Conservation (phyloP, 2,113 vertebrate species). For the Taxidea taxus region DNA sequence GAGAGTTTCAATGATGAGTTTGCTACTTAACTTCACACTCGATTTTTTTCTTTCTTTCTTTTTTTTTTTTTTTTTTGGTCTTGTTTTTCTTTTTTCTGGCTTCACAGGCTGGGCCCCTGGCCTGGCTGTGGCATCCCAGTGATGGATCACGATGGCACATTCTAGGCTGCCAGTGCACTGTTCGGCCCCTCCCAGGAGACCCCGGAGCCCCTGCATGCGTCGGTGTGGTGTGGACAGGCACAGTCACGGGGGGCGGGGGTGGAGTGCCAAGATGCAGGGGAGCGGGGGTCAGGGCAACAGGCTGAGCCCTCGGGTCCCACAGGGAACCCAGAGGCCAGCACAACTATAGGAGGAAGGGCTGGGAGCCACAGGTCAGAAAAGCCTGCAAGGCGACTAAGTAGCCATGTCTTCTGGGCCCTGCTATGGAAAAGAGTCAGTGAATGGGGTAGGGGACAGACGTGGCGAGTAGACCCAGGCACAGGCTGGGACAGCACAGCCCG, state of each 20-base stretch:
- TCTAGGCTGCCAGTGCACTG: accelerated
- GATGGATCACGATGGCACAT: background rate
- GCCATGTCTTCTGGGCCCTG: background rate
- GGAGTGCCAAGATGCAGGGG: background rate
- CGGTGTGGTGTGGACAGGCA: accelerated
- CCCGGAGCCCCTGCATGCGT: background rate
- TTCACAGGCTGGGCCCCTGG: background rate
- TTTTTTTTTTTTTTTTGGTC: background rate
- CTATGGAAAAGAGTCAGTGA: background rate
- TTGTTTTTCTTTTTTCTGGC: background rate
- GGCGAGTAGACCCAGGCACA: accelerated
- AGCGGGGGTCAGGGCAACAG: background rate
- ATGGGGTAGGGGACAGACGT: background rate
- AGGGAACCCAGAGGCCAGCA: background rate
- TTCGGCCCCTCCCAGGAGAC: background rate
- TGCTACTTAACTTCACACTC: slow-evolving; percentile 59
- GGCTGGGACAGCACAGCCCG: background rate
- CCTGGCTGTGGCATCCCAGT: background rate
- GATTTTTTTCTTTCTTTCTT: slow-evolving; percentile 13
- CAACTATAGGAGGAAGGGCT: background rate
- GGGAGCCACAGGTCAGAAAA: background rate
- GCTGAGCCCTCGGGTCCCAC: background rate
- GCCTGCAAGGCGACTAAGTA: accelerated
- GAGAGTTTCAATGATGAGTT: slow-evolving; percentile 18
- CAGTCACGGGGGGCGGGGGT: too few species aligned